These are phyloP conservation scores for Elachura formosa DNA, from an alignment of 2,113 vertebrate genomes.

Conservation along the genomic window DNA sequence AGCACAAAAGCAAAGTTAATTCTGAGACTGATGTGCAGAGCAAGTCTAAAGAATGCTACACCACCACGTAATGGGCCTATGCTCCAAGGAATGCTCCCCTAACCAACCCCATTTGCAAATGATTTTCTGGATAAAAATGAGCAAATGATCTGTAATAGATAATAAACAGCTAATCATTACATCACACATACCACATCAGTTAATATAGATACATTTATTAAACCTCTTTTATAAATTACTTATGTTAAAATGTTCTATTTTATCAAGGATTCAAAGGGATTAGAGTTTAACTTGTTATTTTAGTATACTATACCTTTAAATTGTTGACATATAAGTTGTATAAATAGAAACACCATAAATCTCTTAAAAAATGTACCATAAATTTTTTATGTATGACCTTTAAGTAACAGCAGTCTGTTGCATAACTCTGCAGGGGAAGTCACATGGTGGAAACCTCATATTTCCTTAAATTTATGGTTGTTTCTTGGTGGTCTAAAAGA, in stretches of 20 bases:
- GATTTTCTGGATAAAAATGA: constrained; percentile 28
- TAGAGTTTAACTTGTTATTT: constrained; percentile 61
- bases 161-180: constrained; percentile 41
- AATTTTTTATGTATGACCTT: constrained; percentile 74
- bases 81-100: neutral
- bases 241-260: constrained; percentile 23
- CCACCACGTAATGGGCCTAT: neutral
- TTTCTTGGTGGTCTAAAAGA: constrained; percentile 84
- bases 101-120: neutral
- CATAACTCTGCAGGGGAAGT: constrained; percentile 80
- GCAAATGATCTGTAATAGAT: neutral
- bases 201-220: constrained; percentile 14
- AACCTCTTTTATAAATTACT: neutral
- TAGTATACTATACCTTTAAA: constrained; percentile 63
- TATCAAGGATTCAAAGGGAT: constrained; percentile 57
- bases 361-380: constrained; percentile 67
- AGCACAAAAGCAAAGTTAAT: neutral
- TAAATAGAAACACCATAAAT: constrained; percentile 72
- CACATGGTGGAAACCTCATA: constrained; percentile 85
- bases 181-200: constrained; percentile 14
- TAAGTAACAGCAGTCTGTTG: constrained; percentile 74
- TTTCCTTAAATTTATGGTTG: constrained; percentile 83
- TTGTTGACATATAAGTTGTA: constrained; percentile 68
- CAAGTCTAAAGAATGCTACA: neutral
- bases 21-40: neutral